Evolutionary conservation across 2,888 invertebrate genomes (phyloP), one percentile per base, ranked within the genome.

Genomic region (Chorisops tibialis): DNA sequence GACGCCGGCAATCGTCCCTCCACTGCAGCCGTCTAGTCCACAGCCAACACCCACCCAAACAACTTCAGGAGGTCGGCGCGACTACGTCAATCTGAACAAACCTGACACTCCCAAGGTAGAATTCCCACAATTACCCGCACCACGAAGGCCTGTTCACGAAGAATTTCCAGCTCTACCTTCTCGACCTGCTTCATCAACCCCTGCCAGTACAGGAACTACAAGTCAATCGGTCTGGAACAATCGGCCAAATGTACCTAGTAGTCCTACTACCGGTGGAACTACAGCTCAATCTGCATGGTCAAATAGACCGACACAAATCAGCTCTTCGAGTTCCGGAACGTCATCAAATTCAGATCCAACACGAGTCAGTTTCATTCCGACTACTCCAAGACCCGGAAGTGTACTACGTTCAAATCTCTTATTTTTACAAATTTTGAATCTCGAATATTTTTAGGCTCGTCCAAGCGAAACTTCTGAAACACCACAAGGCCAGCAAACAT

Each of bases 151-250:
- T 11, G 68, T 72, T 43, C 2, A 65, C 9, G 59, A 52, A 48
- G 58, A 12, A 30, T 30, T 7, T 30, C 30, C 30, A 1, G 30
- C 30, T 5, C 9, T 30, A 30, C 47, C 52, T 14, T 39, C 70
- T 18, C 65, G 66, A 11, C 47, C 49, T 14, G 37, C 69, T 19
- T 48, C 59, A 18, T 50, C 67, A 11, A 64, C 67, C 2, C 65
- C 64, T 1, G 49, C 63, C 1, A 67, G 16, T n/a, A 18, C 6
- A n/a, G 18, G 58, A 12, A 12, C 35, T 39, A 41, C 47, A 16
- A 22, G 19, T 30, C n/a, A 30, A 0, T 67, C 71, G 0, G 70
- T 67, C 9, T 73, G 73, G 73, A 65, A 69, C 11, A 63, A 12
- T 3, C 39, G 62, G 6, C 76, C 76, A 0, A 72, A 72, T 47